Conservation (phyloP, 2,797 vertebrate species). For the Cephalopachus bancanus region DNA sequence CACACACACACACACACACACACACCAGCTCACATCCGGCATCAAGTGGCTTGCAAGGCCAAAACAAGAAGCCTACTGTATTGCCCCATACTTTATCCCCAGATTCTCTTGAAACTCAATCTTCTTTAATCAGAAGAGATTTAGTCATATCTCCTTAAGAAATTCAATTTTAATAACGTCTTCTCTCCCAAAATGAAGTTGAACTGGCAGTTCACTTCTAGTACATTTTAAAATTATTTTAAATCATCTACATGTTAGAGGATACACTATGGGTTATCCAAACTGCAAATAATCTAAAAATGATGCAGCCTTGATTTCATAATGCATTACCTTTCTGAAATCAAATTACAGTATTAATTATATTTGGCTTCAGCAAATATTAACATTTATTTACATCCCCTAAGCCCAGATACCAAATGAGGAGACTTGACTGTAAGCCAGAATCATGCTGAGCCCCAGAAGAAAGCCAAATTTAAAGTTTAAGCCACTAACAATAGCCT, state of each 20-base stretch:
- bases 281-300: conserved; percentile 67
- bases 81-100: not conserved
- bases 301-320: conserved; percentile 29
- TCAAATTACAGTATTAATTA: conserved; percentile 58
- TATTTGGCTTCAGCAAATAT: conserved; percentile 68
- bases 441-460: conserved; percentile 1
- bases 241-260: conserved; percentile 38
- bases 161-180: conserved; percentile 49
- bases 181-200: conserved; percentile 23
- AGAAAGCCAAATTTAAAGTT: not conserved
- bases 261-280: conserved; percentile 11
- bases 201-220: conserved; percentile 23
- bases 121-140: not conserved
- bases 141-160: not conserved
- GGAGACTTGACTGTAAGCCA: conserved; percentile 47
- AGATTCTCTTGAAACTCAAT: not conserved
- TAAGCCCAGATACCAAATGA: conserved; percentile 61
- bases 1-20: not conserved
- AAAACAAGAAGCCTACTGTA: not conserved
- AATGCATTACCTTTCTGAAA: conserved; percentile 51
- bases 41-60: not conserved
- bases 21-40: too few relatives aligned
- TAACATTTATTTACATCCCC: conserved; percentile 61
- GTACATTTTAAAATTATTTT: conserved; percentile 52
- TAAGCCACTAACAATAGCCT: conserved; percentile 19